These are phyloP conservation scores for Nomada lathburiana DNA, from an alignment of 2,888 invertebrate species.

Conservation along the genomic window DNA sequence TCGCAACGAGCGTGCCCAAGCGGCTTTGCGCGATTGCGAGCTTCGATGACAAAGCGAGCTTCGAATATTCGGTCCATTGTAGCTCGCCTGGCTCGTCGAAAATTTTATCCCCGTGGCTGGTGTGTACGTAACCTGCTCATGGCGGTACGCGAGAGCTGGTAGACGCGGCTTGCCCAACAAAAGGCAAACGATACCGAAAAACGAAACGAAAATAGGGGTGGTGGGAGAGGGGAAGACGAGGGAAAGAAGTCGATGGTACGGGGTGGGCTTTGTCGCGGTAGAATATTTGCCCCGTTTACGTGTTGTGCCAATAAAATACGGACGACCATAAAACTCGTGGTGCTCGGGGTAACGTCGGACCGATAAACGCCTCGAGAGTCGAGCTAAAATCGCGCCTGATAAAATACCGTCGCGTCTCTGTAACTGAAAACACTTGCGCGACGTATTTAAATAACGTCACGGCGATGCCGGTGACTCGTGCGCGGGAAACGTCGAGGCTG, in stretches of 20 bases:
- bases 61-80: slow-evolving; percentile 51
- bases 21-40: slow-evolving; percentile 46
- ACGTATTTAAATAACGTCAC: background rate
- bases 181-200: slow-evolving; percentile 8
- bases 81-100: slow-evolving; percentile 4
- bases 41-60: slow-evolving; percentile 55
- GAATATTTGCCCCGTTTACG: slow-evolving; percentile 59
- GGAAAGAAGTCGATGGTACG: background rate
- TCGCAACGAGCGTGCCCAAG: slow-evolving; percentile 29
- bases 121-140: background rate
- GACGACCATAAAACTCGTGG: slow-evolving; percentile 46
- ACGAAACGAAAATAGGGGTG: background rate
- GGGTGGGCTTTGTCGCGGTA: slow-evolving; percentile 13
- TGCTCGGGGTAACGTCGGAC: slow-evolving; percentile 37
- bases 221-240: background rate
- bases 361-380: slow-evolving; percentile 49
- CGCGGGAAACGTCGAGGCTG: background rate
- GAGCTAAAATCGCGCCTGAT: slow-evolving; percentile 26
- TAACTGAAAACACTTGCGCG: slow-evolving; percentile 22
- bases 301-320: slow-evolving; percentile 58
- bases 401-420: slow-evolving; percentile 17
- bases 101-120: slow-evolving; percentile 40
- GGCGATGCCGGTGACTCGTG: background rate
- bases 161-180: background rate
- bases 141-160: background rate